Base-by-base conservation (phyloP, 2,113 vertebrate genomes). In the Pyrgilauda ruficollis region DNA sequence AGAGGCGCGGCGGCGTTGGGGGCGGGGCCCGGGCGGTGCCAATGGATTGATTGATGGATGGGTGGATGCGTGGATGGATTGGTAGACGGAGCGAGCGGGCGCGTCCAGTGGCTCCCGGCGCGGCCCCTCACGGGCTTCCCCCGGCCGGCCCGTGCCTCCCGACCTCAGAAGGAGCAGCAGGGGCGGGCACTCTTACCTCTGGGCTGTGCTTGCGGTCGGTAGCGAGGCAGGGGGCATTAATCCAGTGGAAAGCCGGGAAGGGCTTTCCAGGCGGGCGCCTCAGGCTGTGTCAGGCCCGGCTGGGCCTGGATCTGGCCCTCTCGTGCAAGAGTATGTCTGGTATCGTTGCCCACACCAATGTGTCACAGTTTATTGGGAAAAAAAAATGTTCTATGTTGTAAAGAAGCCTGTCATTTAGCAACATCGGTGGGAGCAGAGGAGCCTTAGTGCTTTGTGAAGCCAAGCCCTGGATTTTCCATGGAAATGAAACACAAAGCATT, bases 321-420 rank as follows among this genome's bases (percentile, higher is more conserved):
- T 16, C 12, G 0, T 11, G 1, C 22, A 5, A 30, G 30, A 39
- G 35, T 68, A 3, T 59, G 27, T 55, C 37, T 62, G 28, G 30
- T 44, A 7, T 31, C 5, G 1, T n/a, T 47, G 30, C 58, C 33
- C 66, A 46, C 74, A 66, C 22, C 5, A 6, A 4, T 52, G 11
- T 39, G 10, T 55, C 47, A 28, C 28, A 20, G 44, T 72, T 72
- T 47, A 27, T 2, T 16, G 43, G 58, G 47, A 3, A 9, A 33
- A 44, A 18, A 13, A n/a, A 37, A 30, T 37, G 41, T 2, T 3
- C 2, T 4, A 0, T 37, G 9, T 10, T 16, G 24, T 62, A 50
- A 78, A 39, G n/a, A 49, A n/a, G 2, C 3, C 7, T 63, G 22
- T 19, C 37, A 27, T 85, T 41, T 19, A 39, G 39, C 23, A 28